Base-by-base conservation (phyloP, 2,797 vertebrate genomes). In the Buphagus erythrorhynchus region DNA sequence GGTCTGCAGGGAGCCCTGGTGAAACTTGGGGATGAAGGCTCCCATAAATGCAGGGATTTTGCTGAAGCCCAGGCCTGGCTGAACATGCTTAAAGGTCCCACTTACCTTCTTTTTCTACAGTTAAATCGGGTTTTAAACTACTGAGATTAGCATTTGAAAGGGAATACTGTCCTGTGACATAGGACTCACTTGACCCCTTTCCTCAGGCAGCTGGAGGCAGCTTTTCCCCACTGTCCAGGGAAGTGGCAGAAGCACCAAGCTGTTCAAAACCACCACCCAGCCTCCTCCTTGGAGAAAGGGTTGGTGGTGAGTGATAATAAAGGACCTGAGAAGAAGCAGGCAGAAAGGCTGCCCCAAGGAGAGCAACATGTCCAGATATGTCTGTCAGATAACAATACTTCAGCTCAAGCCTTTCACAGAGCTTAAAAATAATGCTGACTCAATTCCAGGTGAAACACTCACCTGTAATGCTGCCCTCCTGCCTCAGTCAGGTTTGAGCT, bases 291-390 rank as follows among this genome's bases (percentile, higher is more conserved):
- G 59, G 29, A 93, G 72, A 78, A 78, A 38, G 31, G 43, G 24
- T 2, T 67, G 80, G 78, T 0, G 1, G 68, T 0, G 31, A 61
- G 22, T 0, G 1, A 88, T 65, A 91, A 86, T 52, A 85, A 94
- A 90, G 22, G 29, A 51, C 43, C 61, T 3, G 9, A 71, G 65
- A 92, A 83, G 20, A 8, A 19, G 38, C 61, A 86, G 65, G 36
- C 35, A 75, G 68, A 91, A 96, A 82, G 48, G 58, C n/a, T 94
- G 82, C 79, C 86, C 81, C 63, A 86, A 88, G 91, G 85, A 93
- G 40, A 75, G 26, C 58, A 81, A 72, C 89, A 16, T 73, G 95
- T n/a, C 86, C 95, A 84, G 91, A 78, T 86, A 61, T 0, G 82
- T 86, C 87, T 75, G 66, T 43, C 87, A 95, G 85, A 55, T 90